These are phyloP conservation scores for Aspiorhynchus laticeps DNA, from an alignment of 2,113 vertebrate species.

Conservation along the genomic window DNA sequence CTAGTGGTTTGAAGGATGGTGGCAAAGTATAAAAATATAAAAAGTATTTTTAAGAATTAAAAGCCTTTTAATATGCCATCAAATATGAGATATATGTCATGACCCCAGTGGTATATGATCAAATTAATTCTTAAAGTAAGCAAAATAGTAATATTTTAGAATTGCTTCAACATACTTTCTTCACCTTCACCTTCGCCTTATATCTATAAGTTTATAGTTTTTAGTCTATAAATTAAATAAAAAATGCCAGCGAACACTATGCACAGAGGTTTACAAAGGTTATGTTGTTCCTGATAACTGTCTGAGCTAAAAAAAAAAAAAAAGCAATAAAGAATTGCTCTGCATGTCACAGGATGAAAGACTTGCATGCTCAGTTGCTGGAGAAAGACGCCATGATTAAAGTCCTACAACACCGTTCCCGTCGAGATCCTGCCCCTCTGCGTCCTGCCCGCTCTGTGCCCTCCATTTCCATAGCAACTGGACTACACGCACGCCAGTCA, in stretches of 20 bases:
- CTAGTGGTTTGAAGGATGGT: too few species aligned
- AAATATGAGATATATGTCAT: too few species aligned
- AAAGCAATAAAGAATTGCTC: slow-evolving; percentile 77
- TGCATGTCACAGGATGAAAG: slow-evolving; percentile 91
- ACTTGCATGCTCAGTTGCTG: slow-evolving; percentile 88
- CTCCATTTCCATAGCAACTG: slow-evolving; percentile 93
- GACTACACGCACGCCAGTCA: slow-evolving; percentile 73
- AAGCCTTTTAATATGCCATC: too few species aligned
- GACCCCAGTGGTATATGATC: too few species aligned
- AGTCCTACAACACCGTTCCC: slow-evolving; percentile 94
- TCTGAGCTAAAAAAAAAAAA: slow-evolving; percentile 59
- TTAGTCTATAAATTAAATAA: too few species aligned
- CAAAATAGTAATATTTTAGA: too few species aligned
- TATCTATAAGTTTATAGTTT: too few species aligned
- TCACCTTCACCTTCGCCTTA: too few species aligned
- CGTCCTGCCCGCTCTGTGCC: slow-evolving; percentile 89
- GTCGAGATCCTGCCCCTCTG: slow-evolving; percentile 83
- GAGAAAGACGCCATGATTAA: slow-evolving; percentile 92
- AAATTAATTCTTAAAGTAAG: too few species aligned
- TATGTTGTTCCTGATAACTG: slow-evolving; percentile 53
- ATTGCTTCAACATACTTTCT: too few species aligned
- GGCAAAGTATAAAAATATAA: too few species aligned
- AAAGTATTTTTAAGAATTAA: too few species aligned
- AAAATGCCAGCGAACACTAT: background rate
- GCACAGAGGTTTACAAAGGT: background rate